Conservation (phyloP, 2,888 invertebrate species). For the Netelia inedita region DNA sequence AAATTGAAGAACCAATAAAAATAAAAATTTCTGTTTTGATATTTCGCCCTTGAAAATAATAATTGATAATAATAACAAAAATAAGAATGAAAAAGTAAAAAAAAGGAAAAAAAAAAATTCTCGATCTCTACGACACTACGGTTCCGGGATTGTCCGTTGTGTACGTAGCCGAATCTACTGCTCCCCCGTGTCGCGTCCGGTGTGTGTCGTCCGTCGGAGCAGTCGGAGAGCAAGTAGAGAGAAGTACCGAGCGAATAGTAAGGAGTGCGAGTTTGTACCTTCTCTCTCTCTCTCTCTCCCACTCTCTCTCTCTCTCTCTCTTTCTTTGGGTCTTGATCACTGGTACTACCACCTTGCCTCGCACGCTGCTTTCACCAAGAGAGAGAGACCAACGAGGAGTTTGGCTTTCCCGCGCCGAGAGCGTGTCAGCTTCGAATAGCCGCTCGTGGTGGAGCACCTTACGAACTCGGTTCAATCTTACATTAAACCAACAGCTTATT, state of each 20-base stretch:
- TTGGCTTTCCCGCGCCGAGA: slow-evolving; percentile 81
- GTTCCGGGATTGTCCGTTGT: neutral
- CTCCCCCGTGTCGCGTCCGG: neutral
- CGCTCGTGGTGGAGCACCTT: neutral
- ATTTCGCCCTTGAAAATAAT: neutral
- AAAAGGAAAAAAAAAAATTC: neutral
- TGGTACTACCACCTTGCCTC: slow-evolving; percentile 16
- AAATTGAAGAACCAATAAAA: neutral
- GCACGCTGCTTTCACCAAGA: slow-evolving; percentile 81
- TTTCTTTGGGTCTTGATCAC: neutral
- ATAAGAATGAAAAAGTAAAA: neutral
- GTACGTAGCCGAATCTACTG: neutral
- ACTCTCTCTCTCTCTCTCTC: too few species aligned
- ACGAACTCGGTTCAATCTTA: slow-evolving; percentile 16
- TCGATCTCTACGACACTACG: neutral
- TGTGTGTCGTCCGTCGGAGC: neutral
- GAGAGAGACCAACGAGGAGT: slow-evolving; percentile 57
- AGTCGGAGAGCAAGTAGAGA: neutral
- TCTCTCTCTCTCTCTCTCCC: neutral
- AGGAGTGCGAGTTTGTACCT: neutral
- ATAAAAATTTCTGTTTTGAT: neutral
- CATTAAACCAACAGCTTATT: slow-evolving; percentile 25
- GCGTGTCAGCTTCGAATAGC: slow-evolving; percentile 58
- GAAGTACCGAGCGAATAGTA: neutral
- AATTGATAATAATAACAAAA: too few species aligned